Percentiles rank a stretch among this genome's conserved stretches.
These are phyloP conservation scores for Drosophila conformis DNA, from an alignment of 2,888 invertebrate genomes.

Conservation along the genomic window DNA sequence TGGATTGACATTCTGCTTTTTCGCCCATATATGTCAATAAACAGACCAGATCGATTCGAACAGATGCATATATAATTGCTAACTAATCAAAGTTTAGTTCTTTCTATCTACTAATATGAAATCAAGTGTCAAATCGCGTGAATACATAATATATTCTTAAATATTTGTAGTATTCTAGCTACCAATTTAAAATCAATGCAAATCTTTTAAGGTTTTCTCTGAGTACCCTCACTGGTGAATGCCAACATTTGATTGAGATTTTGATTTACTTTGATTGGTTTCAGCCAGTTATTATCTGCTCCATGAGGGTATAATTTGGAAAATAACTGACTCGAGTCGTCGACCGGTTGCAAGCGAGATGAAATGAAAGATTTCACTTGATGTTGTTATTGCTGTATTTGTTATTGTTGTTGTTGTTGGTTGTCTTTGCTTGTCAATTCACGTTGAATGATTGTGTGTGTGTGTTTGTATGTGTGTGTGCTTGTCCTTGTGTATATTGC, in stretches of 20 bases:
- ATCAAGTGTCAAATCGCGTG: not conserved
- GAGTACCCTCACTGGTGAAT: not conserved
- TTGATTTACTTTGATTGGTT: not conserved
- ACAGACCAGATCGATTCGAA: not conserved
- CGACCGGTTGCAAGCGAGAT: constrained; percentile 4
- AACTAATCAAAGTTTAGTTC: not conserved
- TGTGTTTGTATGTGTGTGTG: constrained; percentile 15
- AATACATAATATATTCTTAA: not conserved
- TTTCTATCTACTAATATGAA: not conserved
- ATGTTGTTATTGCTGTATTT: constrained; percentile 6
- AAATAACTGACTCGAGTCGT: constrained; percentile 16
- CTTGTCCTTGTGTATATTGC: constrained; percentile 7
- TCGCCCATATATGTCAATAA: not conserved
- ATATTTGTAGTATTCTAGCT: not conserved
- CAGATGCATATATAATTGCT: not conserved
- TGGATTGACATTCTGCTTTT: not conserved
- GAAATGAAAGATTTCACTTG: constrained; percentile 6
- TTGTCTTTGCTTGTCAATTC: constrained; percentile 11
- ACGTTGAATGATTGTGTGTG: constrained; percentile 14
- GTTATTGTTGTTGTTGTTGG: constrained; percentile 13
- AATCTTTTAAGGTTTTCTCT: not conserved
- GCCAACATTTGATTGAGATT: constrained; percentile 18
- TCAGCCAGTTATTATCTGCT: constrained; percentile 10
- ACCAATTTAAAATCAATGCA: too few species aligned
- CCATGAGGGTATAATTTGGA: constrained; percentile 10